phyloP scores from a whole-genome alignment of 2,113 vertebrate species.

The Gallinago jamesoni region DNA sequence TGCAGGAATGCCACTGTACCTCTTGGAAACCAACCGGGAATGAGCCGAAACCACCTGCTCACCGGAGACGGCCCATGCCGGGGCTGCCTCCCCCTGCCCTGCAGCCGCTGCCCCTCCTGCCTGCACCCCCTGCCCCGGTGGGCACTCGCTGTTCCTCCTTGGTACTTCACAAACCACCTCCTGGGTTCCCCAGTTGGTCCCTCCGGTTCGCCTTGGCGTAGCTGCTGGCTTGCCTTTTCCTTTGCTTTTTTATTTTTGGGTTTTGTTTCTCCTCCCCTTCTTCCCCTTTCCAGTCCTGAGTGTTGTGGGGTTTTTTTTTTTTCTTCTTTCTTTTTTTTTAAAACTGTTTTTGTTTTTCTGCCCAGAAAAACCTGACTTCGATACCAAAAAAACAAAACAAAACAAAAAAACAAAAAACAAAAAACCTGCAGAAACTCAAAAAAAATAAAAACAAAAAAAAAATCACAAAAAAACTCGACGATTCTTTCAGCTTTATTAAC shows the following conservation, averaged over 20 bases:
- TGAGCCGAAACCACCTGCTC: fast-evolving
- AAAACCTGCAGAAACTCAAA: conserved; percentile 77
- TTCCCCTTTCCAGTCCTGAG: background rate
- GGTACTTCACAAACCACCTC: conserved; percentile 24
- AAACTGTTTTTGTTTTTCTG: conserved; percentile 59
- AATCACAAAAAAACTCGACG: conserved; percentile 51
- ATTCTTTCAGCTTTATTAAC: conserved; percentile 89
- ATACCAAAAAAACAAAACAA: conserved; percentile 85
- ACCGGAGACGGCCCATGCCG: fast-evolving
- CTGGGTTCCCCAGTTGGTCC: background rate
- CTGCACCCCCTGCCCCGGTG: background rate
- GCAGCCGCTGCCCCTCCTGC: background rate
- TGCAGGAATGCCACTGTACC: background rate
- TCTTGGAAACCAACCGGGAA: background rate
- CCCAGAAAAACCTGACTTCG: conserved; percentile 87
- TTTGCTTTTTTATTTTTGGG: background rate
- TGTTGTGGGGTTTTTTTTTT: conserved; percentile 35
- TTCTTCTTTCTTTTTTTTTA: conserved; percentile 66
- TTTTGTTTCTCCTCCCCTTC: background rate
- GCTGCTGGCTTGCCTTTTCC: conserved; percentile 61
- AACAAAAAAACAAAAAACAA: conserved; percentile 46
- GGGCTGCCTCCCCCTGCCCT: background rate
- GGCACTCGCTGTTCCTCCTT: background rate
- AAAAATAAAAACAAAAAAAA: conserved; percentile 65
- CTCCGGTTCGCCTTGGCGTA: conserved; percentile 15